These are phyloP conservation scores for Trachelus tabidus DNA, from an alignment of 2,888 invertebrate species.

Conservation along the genomic window DNA sequence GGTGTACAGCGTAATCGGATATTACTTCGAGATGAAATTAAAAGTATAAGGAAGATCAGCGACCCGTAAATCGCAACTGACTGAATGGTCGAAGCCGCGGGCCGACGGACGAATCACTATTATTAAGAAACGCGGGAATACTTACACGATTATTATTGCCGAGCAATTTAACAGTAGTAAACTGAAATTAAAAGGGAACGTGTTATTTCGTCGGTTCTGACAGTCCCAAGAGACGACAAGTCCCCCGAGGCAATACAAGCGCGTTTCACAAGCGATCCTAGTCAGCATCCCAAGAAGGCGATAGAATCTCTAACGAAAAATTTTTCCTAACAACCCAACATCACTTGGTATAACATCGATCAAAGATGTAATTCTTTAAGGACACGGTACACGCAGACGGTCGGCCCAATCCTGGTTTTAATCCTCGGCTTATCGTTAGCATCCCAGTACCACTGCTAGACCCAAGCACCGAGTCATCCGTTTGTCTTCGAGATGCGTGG, in stretches of 20 bases:
- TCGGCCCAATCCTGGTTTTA: background rate
- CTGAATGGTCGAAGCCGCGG: constrained; percentile 15
- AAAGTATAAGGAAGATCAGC: background rate
- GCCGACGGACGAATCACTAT: constrained; percentile 44
- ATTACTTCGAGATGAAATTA: background rate
- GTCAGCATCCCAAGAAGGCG: background rate
- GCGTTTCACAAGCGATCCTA: background rate
- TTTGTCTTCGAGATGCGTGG: constrained; percentile 1
- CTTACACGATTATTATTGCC: constrained; percentile 54
- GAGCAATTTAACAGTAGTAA: constrained; percentile 63
- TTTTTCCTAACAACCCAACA: background rate
- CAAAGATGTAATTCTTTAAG: background rate
- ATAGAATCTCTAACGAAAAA: background rate
- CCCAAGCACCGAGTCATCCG: background rate
- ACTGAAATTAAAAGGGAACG: constrained; percentile 58
- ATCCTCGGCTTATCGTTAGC: background rate
- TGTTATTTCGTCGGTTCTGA: constrained; percentile 46
- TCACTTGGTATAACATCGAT: background rate
- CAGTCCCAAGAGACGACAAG: constrained; percentile 14
- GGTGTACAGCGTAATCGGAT: background rate
- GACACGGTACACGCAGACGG: background rate
- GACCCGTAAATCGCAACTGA: constrained; percentile 29
- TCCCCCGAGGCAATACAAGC: constrained; percentile 25
- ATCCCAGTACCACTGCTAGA: background rate
- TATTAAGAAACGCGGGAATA: constrained; percentile 39